Evolutionary conservation across 2,113 vertebrate species (phyloP), one percentile per base, ranked within the genome.

Genomic region (Pelvicachromis taeniatus): DNA sequence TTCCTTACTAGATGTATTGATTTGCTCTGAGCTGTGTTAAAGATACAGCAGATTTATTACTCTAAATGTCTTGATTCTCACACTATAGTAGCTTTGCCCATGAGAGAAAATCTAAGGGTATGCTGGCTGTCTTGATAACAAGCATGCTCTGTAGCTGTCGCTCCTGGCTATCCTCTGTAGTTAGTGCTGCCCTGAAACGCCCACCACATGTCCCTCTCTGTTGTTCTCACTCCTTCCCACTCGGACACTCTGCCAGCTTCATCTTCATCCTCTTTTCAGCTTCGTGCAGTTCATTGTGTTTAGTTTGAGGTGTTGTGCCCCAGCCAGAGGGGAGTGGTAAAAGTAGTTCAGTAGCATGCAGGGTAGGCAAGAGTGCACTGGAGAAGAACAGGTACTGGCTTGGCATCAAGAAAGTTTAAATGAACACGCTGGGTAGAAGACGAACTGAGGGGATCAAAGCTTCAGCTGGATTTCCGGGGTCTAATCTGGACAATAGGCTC

Each of bases 31-130:
- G 83, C 50, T 16, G 40, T 85, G 83, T 80, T 89, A 89, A 91
- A 88, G 86, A 90, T 83, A 84, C 82, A 82, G 75, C 65, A 81
- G 85, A 68, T 78, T 82, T 89, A 91, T 91, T 89, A 73, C 85
- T 78, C 65, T 23, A 88, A 82, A 86, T 89, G 86, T 92, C 82
- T 88, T 86, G 78, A 85, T 85, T 90, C 79, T 90, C 58, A 26
- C 78, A 78, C 50, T 78, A 77, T 81, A 68, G 59, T 54, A 42
- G 82, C 85, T 55, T 54, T 56, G 26, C 68, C 82, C 78, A 31
- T 63, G 81, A 84, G 82, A 78, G 14, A 56, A 59, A 68, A 13
- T 75, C 55, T 40, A 26, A 78, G 73, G 45, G 78, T 80, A 80
- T 82, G 33, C 81, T 68, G 61, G 85, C 70, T 48, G 23, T 29